A percentile compares a stretch with the other conserved stretches of the same genome.
Conservation (phyloP, 2,113 vertebrate species). For the Cyanoramphus novaezelandiae region DNA sequence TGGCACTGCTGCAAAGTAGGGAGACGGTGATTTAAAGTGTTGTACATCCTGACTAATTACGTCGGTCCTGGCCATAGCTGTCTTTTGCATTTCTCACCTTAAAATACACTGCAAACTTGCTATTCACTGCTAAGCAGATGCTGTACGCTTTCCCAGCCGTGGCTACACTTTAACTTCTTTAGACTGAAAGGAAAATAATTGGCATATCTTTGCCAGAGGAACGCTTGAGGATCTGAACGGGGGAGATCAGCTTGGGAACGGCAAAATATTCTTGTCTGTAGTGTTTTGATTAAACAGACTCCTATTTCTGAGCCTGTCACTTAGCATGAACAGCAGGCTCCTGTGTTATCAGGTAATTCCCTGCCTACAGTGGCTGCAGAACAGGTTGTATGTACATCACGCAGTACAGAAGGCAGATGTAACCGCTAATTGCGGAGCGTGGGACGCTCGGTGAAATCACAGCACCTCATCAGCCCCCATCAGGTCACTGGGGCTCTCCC, state of each 20-base stretch:
- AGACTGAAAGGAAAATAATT: constrained; percentile 35
- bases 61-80: background rate
- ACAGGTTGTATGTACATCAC: constrained; percentile 26
- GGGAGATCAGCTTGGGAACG: constrained; percentile 19
- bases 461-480: background rate
- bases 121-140: background rate
- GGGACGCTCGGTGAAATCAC: background rate
- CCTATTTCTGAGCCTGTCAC: constrained; percentile 52
- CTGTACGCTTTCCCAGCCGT: background rate
- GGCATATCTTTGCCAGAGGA: constrained; percentile 8
- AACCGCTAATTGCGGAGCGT: background rate
- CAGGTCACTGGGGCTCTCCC: background rate
- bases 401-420: background rate
- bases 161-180: background rate
- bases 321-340: constrained; percentile 47
- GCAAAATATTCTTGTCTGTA: constrained; percentile 53
- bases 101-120: background rate
- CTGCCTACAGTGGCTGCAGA: constrained; percentile 16
- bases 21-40: background rate
- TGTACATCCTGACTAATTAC: background rate
- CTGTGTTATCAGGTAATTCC: constrained; percentile 58
- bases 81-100: background rate
- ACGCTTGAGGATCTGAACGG: background rate
- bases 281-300: constrained; percentile 49
- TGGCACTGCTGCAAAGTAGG: background rate